Conservation (phyloP, 2,113 vertebrate genomes). For the Mystacornis crossleyi region DNA sequence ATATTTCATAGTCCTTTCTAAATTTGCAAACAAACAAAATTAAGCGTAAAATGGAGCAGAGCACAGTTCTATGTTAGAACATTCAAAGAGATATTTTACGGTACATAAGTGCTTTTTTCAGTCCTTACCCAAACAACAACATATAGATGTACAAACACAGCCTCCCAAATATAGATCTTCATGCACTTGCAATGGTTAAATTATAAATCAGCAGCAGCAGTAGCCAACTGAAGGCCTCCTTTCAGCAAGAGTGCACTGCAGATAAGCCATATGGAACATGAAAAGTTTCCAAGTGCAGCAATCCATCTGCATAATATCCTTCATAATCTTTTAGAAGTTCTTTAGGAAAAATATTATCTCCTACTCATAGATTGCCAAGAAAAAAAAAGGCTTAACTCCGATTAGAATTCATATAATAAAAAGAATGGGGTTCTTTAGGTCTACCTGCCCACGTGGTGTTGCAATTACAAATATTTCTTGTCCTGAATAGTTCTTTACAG, state of each 20-base stretch:
- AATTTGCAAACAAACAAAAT: neutral
- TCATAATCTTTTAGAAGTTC: conserved; percentile 43
- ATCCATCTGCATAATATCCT: conserved; percentile 55
- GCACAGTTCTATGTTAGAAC: neutral
- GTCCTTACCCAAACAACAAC: neutral
- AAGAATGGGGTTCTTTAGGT: neutral
- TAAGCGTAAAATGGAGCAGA: neutral
- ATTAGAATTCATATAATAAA: neutral
- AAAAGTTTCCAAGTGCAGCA: conserved; percentile 57
- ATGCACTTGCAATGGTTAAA: neutral
- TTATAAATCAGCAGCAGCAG: conserved; percentile 2
- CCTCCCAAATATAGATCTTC: neutral
- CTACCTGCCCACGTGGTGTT: neutral
- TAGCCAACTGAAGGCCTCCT: conserved; percentile 24
- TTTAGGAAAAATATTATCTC: conserved; percentile 45
- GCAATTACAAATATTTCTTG: neutral
- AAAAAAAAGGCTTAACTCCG: neutral
- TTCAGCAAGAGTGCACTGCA: conserved; percentile 42
- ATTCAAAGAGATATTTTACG: neutral
- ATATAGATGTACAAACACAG: neutral
- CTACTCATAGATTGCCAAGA: neutral
- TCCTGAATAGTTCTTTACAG: neutral
- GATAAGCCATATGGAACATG: conserved; percentile 65
- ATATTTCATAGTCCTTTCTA: neutral
- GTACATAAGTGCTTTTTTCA: neutral